Conservation (phyloP, 2,113 vertebrate genomes). For the Ranitomeya variabilis region DNA sequence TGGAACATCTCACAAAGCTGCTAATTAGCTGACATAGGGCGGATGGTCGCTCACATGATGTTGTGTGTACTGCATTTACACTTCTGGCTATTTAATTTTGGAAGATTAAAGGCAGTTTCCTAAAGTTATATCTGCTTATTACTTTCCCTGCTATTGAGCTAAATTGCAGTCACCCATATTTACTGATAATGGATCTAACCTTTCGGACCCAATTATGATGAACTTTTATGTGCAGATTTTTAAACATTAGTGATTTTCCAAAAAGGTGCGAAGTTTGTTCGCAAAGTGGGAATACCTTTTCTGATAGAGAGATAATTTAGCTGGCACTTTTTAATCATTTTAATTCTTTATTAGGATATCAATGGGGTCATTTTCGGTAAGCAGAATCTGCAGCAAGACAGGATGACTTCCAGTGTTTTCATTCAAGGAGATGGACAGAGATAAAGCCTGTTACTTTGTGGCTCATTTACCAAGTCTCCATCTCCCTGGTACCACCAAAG, state of each 20-base stretch:
- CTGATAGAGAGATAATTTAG: background rate
- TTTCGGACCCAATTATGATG: constrained; percentile 70
- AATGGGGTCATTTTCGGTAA: background rate
- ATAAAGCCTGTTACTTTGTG: background rate
- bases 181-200: constrained; percentile 71
- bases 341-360: background rate
- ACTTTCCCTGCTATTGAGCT: constrained; percentile 72
- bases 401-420: background rate
- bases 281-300: background rate
- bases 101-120: constrained; percentile 75
- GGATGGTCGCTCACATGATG: background rate
- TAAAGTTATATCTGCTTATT: constrained; percentile 69
- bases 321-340: constrained; percentile 8
- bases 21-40: constrained; percentile 4
- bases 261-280: background rate
- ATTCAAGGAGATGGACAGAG: background rate
- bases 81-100: constrained; percentile 21
- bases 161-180: constrained; percentile 71
- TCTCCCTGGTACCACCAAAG: too few relatives aligned
- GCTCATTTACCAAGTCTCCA: too few relatives aligned
- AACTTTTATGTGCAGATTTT: constrained; percentile 68
- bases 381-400: background rate
- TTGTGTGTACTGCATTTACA: constrained; percentile 12
- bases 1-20: constrained; percentile 20
- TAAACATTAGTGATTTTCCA: constrained; percentile 54